These are phyloP conservation scores for Stichopus chloronotus DNA, from an alignment of 35 echinoderm and acorn worm genomes.

Conservation along the genomic window DNA sequence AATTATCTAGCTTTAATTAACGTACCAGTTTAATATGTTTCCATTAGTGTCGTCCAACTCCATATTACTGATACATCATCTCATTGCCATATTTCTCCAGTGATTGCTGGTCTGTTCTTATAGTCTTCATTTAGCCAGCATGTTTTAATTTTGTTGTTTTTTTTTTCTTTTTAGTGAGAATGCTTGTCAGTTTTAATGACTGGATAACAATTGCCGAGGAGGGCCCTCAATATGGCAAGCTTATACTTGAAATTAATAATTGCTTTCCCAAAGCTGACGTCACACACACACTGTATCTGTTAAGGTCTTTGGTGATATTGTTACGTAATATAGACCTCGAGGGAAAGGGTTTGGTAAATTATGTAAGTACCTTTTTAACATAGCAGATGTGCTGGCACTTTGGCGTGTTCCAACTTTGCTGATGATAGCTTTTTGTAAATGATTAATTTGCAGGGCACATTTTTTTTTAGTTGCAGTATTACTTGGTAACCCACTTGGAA, in stretches of 20 bases:
- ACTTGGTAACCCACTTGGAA: too few relatives aligned
- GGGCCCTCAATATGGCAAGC: slow-evolving; percentile 7
- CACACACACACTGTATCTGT: neutral
- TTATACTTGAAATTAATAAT: slow-evolving; percentile 47
- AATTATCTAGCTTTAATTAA: slow-evolving; percentile 46
- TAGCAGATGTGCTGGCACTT: slow-evolving; percentile 2
- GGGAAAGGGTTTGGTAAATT: slow-evolving; percentile 6
- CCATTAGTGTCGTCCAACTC: slow-evolving; percentile 1
- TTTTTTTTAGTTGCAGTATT: too few relatives aligned
- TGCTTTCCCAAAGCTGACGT: neutral
- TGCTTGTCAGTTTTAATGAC: slow-evolving; percentile 16
- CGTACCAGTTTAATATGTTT: slow-evolving; percentile 24
- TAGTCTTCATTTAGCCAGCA: slow-evolving; percentile 14
- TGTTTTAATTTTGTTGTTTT: neutral
- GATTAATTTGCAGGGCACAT: too few relatives aligned
- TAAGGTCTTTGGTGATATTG: neutral
- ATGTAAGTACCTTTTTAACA: slow-evolving; percentile 17
- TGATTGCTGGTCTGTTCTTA: slow-evolving; percentile 29
- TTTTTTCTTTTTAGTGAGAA: neutral
- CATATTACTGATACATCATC: neutral
- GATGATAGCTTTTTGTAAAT: too few relatives aligned
- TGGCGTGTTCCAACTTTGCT: neutral
- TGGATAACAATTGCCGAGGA: neutral
- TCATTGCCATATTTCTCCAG: slow-evolving; percentile 39
- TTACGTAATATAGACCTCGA: slow-evolving; percentile 10